Evolutionary conservation across 2,888 invertebrate species (phyloP), one percentile per base, ranked within the genome.

Genomic region (Drosophila affinis): DNA sequence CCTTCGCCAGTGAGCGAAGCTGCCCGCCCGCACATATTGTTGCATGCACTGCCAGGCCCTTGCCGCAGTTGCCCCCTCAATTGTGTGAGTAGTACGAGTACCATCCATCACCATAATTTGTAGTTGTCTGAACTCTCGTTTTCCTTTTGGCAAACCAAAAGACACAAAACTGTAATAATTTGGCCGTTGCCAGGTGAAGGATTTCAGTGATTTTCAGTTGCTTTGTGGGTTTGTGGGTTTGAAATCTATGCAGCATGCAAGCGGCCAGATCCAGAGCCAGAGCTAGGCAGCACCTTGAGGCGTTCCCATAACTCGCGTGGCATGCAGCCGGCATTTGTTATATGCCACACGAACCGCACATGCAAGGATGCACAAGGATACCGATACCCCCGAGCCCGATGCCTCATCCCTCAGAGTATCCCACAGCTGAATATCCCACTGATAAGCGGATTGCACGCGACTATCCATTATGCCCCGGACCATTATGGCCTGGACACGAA

Each of bases 361-460:
- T 39, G 39, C 39, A 39, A 39, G 14, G 7, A 14, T 39, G 14
- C 39, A 14, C n/a, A 27, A 10, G n/a, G 34, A 54, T 24, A 12
- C 9, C 29, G 29, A 29, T 29, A 27, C 27, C 27, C 17, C n/a
- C 10, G 3, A 52, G 14, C 21, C 24, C 5, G 5, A 3, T 21
- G 21, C 21, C 21, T 3, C 21, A 53, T 27, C 17, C 18, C 7
- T 32, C 54, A 39, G 49, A 14, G 14, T 6, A 39, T 39, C 7
- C 14, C 29, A 29, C 29, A 3, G 6, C 6, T 14, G 14, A 39
- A 39, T 39, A 57, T 54, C 59, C 68, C 62, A 78, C 52, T 78
- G 76, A 85, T 87, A 81, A 67, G 62, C 59, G 57, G 53, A 51
- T 27, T 9, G 63, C 81, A 81, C 85, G 81, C 81, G 76, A 81